These are phyloP conservation scores for Heliconius congener DNA, from an alignment of 1,140 invertebrate genomes.

Conservation along the genomic window DNA sequence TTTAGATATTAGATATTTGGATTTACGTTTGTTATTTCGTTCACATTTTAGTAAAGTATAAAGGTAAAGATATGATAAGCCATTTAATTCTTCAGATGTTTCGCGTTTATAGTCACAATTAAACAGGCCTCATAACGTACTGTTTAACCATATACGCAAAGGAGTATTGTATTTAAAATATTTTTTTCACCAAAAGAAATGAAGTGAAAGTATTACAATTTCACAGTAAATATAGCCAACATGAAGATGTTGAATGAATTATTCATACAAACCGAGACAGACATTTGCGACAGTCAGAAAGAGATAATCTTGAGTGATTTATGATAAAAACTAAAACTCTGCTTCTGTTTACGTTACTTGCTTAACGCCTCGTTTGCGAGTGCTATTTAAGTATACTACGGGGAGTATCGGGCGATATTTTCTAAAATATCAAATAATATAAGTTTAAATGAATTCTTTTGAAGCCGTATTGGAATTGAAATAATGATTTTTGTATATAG, in stretches of 20 bases:
- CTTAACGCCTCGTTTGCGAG: conserved; percentile 43
- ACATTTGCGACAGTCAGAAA: conserved; percentile 56
- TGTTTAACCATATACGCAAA: too few species aligned
- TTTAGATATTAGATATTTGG: neutral
- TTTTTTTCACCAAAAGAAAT: conserved; percentile 12
- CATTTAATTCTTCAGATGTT: too few species aligned
- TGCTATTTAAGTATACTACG: conserved; percentile 28
- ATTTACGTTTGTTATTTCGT: neutral
- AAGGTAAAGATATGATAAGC: neutral
- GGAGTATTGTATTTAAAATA: too few species aligned
- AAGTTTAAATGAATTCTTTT: conserved; percentile 23
- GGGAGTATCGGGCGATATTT: conserved; percentile 18
- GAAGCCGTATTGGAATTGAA: neutral
- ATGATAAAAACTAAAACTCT: conserved; percentile 64
- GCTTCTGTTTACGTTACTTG: conserved; percentile 57
- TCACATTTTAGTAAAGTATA: neutral
- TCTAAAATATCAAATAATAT: conserved; percentile 20
- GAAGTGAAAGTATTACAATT: conserved; percentile 23
- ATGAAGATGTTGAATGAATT: conserved; percentile 58
- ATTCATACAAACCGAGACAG: conserved; percentile 67
- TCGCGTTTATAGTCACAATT: too few species aligned
- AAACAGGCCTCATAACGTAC: neutral
- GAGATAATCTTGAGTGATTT: conserved; percentile 76
- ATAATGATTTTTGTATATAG: neutral
- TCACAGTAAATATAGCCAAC: conserved; percentile 26